These are phyloP conservation scores for Esox masquinongy DNA, from an alignment of 2,797 vertebrate species.

Conservation along the genomic window DNA sequence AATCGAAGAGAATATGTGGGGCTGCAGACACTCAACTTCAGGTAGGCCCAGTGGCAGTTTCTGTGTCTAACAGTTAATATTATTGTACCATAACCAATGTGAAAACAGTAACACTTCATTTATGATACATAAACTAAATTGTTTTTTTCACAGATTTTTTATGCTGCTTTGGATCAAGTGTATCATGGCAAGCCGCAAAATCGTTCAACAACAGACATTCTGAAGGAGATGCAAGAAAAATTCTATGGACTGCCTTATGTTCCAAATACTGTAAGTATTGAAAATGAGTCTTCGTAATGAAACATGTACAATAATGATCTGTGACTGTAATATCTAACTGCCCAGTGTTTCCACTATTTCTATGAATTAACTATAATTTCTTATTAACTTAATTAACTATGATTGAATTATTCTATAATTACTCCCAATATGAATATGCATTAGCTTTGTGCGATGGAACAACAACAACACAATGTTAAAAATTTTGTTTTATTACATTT, in stretches of 20 bases:
- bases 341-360: not conserved
- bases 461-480: too few relatives aligned
- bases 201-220: constrained; percentile 80
- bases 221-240: constrained; percentile 81
- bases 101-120: not conserved
- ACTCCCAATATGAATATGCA: too few relatives aligned
- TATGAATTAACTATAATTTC: too few relatives aligned
- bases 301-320: not conserved
- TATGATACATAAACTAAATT: not conserved
- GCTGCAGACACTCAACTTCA: constrained; percentile 87
- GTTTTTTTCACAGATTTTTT: constrained; percentile 78
- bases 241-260: constrained; percentile 83
- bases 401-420: too few relatives aligned
- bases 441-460: too few relatives aligned
- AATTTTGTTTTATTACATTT: too few relatives aligned
- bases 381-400: too few relatives aligned
- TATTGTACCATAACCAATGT: too few relatives aligned
- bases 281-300: not conserved
- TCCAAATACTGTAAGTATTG: constrained; percentile 76
- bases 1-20: constrained; percentile 87
- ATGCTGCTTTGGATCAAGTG: constrained; percentile 84
- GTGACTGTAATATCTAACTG: not conserved
- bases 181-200: constrained; percentile 82
- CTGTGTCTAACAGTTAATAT: not conserved
- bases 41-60: constrained; percentile 61